Percentiles rank a stretch among this genome's conserved stretches.
Evolutionary conservation across 2,113 vertebrate genomes (phyloP).

Genomic region (Eudorcas thomsonii): DNA sequence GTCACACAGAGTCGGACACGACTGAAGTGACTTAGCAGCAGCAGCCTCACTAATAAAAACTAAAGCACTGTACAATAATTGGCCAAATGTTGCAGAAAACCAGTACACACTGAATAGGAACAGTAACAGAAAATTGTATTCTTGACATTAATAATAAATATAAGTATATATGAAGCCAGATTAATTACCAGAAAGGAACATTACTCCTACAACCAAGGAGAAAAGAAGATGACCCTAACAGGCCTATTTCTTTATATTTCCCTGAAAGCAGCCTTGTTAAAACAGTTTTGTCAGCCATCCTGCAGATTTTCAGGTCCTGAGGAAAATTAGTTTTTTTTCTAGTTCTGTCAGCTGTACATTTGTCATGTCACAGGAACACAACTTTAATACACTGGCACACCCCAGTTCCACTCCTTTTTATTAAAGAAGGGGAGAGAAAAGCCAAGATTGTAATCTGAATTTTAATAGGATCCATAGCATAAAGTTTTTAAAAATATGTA

Average conservation of each 20-base stretch:
- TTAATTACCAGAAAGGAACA: neutral
- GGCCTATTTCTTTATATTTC: neutral
- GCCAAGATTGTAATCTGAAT: neutral
- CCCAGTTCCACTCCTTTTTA: neutral
- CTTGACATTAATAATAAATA: conserved; percentile 24
- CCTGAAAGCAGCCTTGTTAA: neutral
- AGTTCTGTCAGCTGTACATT: neutral
- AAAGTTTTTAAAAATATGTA: neutral
- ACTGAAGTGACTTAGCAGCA: too few species aligned
- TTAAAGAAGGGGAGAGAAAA: neutral
- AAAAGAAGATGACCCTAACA: neutral
- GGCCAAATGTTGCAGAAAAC: neutral
- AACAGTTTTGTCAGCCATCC: neutral
- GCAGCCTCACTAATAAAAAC: neutral
- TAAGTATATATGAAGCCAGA: neutral
- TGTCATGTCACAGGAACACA: neutral
- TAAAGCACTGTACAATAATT: neutral
- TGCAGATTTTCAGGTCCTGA: neutral
- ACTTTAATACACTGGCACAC: neutral
- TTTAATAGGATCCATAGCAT: conserved; percentile 7
- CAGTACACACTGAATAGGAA: neutral
- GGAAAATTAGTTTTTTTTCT: neutral
- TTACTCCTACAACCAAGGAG: neutral
- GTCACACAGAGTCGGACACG: too few species aligned
- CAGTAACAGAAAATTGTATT: neutral